Percentiles rank a stretch among this genome's conserved stretches.
These are phyloP conservation scores for Chrysotoxum bicinctum DNA, from an alignment of 2,888 invertebrate species.

Conservation along the genomic window DNA sequence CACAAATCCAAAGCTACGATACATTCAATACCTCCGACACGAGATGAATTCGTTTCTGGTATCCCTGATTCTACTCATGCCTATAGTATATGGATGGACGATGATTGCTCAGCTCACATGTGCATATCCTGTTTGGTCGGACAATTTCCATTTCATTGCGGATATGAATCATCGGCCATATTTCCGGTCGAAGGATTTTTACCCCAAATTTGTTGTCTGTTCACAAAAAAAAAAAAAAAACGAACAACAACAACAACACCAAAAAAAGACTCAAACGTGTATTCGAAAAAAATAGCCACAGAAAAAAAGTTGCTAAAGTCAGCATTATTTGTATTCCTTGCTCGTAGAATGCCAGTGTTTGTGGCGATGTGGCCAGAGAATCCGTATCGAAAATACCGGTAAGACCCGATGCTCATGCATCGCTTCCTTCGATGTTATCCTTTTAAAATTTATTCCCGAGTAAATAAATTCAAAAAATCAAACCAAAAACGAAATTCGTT, in stretches of 20 bases:
- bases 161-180: slow-evolving; percentile 73
- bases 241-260: slow-evolving; percentile 1
- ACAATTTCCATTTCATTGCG: slow-evolving; percentile 73
- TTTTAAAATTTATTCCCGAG: slow-evolving; percentile 70
- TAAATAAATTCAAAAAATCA: slow-evolving; percentile 71
- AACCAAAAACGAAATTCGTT: slow-evolving; percentile 68
- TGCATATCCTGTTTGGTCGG: slow-evolving; percentile 72
- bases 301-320: slow-evolving; percentile 52
- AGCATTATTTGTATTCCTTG: slow-evolving; percentile 67
- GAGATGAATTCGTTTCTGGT: slow-evolving; percentile 58
- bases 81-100: slow-evolving; percentile 55
- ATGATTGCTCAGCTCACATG: slow-evolving; percentile 72
- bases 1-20: slow-evolving; percentile 53
- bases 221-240: slow-evolving; percentile 44
- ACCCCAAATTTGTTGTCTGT: slow-evolving; percentile 71
- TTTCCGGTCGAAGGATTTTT: slow-evolving; percentile 72
- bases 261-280: slow-evolving; percentile 49
- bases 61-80: slow-evolving; percentile 10
- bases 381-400: slow-evolving; percentile 36
- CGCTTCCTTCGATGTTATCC: slow-evolving; percentile 67
- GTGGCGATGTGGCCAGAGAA: slow-evolving; percentile 36
- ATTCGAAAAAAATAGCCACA: slow-evolving; percentile 29
- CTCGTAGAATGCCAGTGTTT: slow-evolving; percentile 53
- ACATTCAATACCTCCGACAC: slow-evolving; percentile 29
- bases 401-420: slow-evolving; percentile 67